Percentiles rank a stretch among this genome's conserved stretches.
phyloP scores from a whole-genome alignment of 1,140 invertebrate genomes.

The Drosophila gunungcola region DNA sequence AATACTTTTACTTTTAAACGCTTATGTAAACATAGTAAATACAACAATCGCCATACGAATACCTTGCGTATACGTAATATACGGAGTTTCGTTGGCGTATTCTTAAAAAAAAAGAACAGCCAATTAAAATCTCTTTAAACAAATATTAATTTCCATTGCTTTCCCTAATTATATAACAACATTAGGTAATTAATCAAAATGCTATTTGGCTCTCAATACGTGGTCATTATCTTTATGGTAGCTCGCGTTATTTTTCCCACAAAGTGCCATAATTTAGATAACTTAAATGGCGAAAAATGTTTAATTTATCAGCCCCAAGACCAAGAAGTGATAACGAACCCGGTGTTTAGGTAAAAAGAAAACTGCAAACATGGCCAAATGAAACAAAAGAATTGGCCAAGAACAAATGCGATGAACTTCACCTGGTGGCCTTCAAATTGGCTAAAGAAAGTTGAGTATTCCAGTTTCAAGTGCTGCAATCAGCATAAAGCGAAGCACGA shows the following conservation, averaged over 20 bases:
- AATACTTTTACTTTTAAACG: too few relatives aligned
- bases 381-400: slow-evolving; percentile 37
- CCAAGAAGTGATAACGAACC: slow-evolving; percentile 49
- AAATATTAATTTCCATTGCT: too few relatives aligned
- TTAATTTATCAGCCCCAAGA: slow-evolving; percentile 43
- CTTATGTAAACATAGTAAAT: too few relatives aligned
- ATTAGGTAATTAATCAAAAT: slow-evolving; percentile 65
- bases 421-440: slow-evolving; percentile 47
- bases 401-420: slow-evolving; percentile 63
- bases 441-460: slow-evolving; percentile 55
- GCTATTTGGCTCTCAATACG: slow-evolving; percentile 50
- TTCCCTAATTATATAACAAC: slow-evolving; percentile 28
- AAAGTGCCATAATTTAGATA: slow-evolving; percentile 68
- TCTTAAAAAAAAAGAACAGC: too few relatives aligned
- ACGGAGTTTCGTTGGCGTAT: too few relatives aligned
- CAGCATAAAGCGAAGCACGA: slow-evolving; percentile 30
- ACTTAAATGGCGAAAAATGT: slow-evolving; percentile 24
- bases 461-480: slow-evolving; percentile 41
- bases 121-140: too few relatives aligned
- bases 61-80: slow-evolving; percentile 18
- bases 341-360: slow-evolving; percentile 24
- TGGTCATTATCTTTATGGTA: slow-evolving; percentile 65
- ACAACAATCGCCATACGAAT: background rate
- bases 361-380: slow-evolving; percentile 32
- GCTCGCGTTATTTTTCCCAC: slow-evolving; percentile 21